Conservation (phyloP, 64 coral and sea anemone species). For the Actinia tenebrosa region DNA sequence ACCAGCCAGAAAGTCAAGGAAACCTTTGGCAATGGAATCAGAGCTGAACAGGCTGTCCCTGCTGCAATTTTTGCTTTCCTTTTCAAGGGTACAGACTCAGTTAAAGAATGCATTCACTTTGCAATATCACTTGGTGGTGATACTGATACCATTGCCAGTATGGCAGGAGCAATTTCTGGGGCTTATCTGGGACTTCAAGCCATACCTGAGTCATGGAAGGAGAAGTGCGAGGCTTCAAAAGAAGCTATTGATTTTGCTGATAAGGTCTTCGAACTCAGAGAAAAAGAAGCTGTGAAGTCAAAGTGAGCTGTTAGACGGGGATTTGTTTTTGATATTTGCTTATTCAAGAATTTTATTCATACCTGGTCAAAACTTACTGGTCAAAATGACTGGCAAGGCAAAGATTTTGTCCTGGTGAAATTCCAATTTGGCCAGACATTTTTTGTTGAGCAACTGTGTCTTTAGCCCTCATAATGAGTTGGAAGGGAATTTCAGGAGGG, state of each 20-base stretch:
- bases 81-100: conserved; percentile 57
- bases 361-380: no score
- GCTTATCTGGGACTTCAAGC: conserved; percentile 79
- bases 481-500: no score
- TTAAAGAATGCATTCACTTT: conserved; percentile 72
- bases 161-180: conserved; percentile 89
- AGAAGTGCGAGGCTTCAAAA: conserved; percentile 76
- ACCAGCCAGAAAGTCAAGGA: conserved; percentile 52
- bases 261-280: conserved; percentile 53
- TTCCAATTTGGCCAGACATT: no score
- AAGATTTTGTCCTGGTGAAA: no score
- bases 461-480: no score
- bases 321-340: neutral
- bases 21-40: conserved; percentile 78
- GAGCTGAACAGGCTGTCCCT: conserved; percentile 88
- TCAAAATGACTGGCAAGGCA: no score
- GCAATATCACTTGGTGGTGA: conserved; percentile 97
- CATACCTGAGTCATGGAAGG: conserved; percentile 61
- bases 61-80: conserved; percentile 97
- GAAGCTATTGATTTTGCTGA: conserved; percentile 75
- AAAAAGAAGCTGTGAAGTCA: neutral
- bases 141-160: conserved; percentile 97
- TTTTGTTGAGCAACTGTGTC: no score
- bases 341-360: no score
- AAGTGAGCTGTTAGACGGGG: neutral